A percentile compares a stretch with the other conserved stretches of the same genome.
Conservation (phyloP, 1,140 invertebrate genomes). For the Kradibia gibbosae region DNA sequence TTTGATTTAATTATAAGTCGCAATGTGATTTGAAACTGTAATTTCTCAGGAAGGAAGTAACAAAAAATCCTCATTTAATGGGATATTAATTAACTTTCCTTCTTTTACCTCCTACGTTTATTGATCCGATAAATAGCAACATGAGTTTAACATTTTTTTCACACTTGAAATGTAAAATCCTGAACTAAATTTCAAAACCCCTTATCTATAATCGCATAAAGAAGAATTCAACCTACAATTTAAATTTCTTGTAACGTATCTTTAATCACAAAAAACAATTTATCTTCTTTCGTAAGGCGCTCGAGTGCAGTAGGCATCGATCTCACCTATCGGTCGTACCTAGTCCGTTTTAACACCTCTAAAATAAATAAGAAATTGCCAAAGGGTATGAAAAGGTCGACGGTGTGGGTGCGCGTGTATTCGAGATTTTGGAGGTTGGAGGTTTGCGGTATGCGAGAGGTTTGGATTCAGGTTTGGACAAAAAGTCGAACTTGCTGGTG, state of each 20-base stretch:
- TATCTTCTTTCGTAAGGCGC: background rate
- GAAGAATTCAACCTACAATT: slow-evolving; percentile 23
- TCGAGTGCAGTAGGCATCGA: background rate
- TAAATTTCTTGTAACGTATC: slow-evolving; percentile 23
- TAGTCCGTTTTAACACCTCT: background rate
- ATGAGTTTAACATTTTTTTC: background rate
- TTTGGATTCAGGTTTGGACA: too few species aligned
- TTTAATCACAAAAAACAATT: slow-evolving; percentile 23
- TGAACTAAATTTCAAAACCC: background rate
- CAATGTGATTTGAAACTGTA: background rate
- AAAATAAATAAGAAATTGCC: slow-evolving; percentile 3
- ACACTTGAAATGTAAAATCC: slow-evolving; percentile 4
- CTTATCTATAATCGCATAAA: slow-evolving; percentile 9
- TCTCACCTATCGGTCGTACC: background rate
- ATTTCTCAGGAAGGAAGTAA: background rate
- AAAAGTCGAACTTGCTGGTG: too few species aligned
- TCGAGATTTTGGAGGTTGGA: too few species aligned
- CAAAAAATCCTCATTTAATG: background rate
- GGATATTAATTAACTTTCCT: background rate
- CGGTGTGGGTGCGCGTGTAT: too few species aligned
- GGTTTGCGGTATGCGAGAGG: too few species aligned
- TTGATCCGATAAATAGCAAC: background rate
- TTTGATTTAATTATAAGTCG: background rate
- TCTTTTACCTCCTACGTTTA: background rate
- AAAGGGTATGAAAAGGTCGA: background rate